A percentile compares a stretch with the other conserved stretches of the same genome.
These are phyloP conservation scores for Dusona sp. DNA, from an alignment of 2,888 invertebrate genomes.

Conservation along the genomic window DNA sequence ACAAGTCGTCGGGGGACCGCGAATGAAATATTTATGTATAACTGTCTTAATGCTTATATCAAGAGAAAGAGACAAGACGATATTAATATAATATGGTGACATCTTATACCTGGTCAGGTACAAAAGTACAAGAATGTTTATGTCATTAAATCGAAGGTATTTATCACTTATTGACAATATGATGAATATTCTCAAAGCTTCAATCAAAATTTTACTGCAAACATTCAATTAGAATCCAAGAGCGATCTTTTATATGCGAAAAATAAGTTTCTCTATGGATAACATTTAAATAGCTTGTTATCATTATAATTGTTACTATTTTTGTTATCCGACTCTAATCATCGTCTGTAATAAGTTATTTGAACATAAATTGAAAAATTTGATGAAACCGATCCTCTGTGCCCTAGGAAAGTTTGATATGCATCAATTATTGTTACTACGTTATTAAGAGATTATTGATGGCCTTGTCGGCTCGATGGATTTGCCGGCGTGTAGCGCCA, in stretches of 20 bases:
- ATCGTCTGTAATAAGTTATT: no score
- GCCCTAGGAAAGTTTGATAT: neutral
- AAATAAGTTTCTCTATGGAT: no score
- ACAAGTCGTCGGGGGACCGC: slow-evolving; percentile 43
- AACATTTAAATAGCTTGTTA: no score
- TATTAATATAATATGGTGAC: neutral
- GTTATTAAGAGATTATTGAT: no score
- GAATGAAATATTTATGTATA: slow-evolving; percentile 37
- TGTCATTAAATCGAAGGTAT: neutral
- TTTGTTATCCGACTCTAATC: no score
- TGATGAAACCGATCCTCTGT: neutral
- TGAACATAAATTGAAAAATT: neutral
- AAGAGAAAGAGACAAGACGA: neutral
- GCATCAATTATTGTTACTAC: no score
- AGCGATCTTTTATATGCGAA: no score
- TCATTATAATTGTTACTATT: no score
- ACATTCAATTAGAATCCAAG: no score
- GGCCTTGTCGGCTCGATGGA: no score
- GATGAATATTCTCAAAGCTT: neutral
- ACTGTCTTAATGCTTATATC: slow-evolving; percentile 44
- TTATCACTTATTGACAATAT: neutral
- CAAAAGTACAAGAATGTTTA: neutral
- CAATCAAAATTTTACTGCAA: no score
- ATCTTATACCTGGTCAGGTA: neutral
- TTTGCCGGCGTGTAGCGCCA: no score